phyloP scores from a whole-genome alignment of 2,888 invertebrate species.

The Acleris emargana region DNA sequence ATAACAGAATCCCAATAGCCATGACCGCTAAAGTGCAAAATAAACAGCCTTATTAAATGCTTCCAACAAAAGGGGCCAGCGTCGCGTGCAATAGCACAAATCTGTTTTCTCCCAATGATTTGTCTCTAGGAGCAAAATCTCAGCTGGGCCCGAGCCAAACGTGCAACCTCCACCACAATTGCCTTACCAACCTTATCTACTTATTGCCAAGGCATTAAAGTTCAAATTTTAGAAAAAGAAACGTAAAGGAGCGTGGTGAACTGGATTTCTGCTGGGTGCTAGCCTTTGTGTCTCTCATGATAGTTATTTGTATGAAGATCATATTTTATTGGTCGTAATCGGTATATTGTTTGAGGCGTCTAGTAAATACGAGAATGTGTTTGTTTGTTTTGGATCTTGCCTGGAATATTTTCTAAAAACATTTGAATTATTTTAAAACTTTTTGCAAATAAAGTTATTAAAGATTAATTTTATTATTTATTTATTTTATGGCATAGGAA shows the following conservation, averaged over 20 bases:
- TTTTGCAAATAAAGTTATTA: no score
- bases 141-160: conserved; percentile 78
- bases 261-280: conserved; percentile 62
- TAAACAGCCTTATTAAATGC: conserved; percentile 68
- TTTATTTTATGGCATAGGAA: no score
- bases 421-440: no score
- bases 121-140: conserved; percentile 78
- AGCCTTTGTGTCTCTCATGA: conserved; percentile 66
- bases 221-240: conserved; percentile 40
- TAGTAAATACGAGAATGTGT: background rate
- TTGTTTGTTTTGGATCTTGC: background rate
- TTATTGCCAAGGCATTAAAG: conserved; percentile 44
- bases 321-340: conserved; percentile 72
- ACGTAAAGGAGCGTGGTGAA: conserved; percentile 49
- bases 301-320: conserved; percentile 75
- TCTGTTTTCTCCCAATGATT: conserved; percentile 81
- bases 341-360: conserved; percentile 34
- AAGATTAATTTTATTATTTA: no score
- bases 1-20: background rate
- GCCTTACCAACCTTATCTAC: conserved; percentile 33
- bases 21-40: conserved; percentile 23
- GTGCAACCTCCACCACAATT: conserved; percentile 60
- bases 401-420: no score
- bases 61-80: conserved; percentile 50
- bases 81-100: conserved; percentile 70